phyloP scores from a whole-genome alignment of 2,797 vertebrate genomes.

The Valencia hispanica region DNA sequence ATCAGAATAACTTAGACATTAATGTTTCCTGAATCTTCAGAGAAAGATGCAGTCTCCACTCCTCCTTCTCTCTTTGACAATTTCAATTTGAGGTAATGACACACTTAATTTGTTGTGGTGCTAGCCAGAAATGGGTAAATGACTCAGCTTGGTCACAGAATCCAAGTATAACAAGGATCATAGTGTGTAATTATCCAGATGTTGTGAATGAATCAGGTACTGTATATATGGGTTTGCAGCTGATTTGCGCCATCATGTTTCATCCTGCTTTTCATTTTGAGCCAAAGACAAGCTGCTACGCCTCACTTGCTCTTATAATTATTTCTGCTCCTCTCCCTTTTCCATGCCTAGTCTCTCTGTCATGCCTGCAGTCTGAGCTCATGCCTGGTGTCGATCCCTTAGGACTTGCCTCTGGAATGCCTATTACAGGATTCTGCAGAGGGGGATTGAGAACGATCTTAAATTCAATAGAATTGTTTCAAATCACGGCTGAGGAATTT shows the following conservation, averaged over 20 bases:
- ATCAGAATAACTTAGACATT: constrained; percentile 44
- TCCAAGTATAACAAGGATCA: constrained; percentile 50
- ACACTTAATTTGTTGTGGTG: constrained; percentile 48
- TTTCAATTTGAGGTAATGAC: constrained; percentile 48
- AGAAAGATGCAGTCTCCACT: constrained; percentile 5
- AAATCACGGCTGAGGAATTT: constrained; percentile 69
- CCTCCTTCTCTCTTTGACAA: constrained; percentile 22
- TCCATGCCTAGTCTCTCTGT: constrained; percentile 65
- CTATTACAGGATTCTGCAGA: constrained; percentile 56
- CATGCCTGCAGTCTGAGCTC: constrained; percentile 56
- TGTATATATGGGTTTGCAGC: constrained; percentile 55
- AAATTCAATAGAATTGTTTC: constrained; percentile 69
- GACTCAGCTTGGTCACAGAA: constrained; percentile 50
- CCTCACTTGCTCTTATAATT: constrained; percentile 81
- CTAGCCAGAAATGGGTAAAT: constrained; percentile 40
- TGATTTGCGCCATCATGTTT: constrained; percentile 73
- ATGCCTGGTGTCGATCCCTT: constrained; percentile 65
- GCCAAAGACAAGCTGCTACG: constrained; percentile 73
- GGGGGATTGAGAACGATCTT: constrained; percentile 47
- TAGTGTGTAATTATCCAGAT: constrained; percentile 72
- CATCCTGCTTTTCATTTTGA: constrained; percentile 73
- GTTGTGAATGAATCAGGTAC: constrained; percentile 66
- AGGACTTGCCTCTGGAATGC: constrained; percentile 63
- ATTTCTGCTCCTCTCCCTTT: constrained; percentile 77
- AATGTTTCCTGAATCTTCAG: constrained; percentile 32